A percentile compares a stretch with the other conserved stretches of the same genome.
phyloP scores from a whole-genome alignment of 2,888 invertebrate species.

The Baccha elongata region DNA sequence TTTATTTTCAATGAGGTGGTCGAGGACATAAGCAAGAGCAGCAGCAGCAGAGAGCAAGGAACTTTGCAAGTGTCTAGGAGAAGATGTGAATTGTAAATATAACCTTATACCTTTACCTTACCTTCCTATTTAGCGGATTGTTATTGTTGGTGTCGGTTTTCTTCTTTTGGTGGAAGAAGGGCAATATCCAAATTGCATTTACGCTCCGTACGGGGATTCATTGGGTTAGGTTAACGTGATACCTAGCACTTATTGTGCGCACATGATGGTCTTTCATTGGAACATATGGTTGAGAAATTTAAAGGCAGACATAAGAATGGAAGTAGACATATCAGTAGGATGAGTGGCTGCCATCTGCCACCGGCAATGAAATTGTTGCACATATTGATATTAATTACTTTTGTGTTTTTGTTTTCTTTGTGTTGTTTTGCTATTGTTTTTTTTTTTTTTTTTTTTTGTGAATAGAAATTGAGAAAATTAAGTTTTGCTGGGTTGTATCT shows the following conservation, averaged over 20 bases:
- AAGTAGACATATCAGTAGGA: background rate
- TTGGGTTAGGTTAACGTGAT: slow-evolving; percentile 46
- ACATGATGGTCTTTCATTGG: slow-evolving; percentile 21
- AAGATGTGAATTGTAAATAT: too few species aligned
- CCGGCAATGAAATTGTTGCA: slow-evolving; percentile 45
- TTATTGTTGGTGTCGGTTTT: slow-evolving; percentile 3
- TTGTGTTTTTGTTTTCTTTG: too few species aligned
- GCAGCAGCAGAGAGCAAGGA: too few species aligned
- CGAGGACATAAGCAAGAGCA: slow-evolving; percentile 27
- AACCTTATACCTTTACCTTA: too few species aligned
- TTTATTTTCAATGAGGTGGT: slow-evolving; percentile 53
- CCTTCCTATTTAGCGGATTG: background rate
- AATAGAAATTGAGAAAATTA: too few species aligned
- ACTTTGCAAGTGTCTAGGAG: slow-evolving; percentile 17
- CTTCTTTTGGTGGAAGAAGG: background rate
- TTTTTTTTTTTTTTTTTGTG: too few species aligned
- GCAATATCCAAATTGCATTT: slow-evolving; percentile 33
- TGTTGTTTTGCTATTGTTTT: too few species aligned
- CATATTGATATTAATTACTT: slow-evolving; percentile 50
- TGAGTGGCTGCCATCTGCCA: slow-evolving; percentile 15
- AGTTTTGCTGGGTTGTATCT: too few species aligned
- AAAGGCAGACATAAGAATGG: background rate
- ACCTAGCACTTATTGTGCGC: slow-evolving; percentile 23
- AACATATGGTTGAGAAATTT: slow-evolving; percentile 36
- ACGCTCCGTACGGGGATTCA: slow-evolving; percentile 27